Conservation (phyloP, 2,113 vertebrate species). For the Cyprinodon variegatus region DNA sequence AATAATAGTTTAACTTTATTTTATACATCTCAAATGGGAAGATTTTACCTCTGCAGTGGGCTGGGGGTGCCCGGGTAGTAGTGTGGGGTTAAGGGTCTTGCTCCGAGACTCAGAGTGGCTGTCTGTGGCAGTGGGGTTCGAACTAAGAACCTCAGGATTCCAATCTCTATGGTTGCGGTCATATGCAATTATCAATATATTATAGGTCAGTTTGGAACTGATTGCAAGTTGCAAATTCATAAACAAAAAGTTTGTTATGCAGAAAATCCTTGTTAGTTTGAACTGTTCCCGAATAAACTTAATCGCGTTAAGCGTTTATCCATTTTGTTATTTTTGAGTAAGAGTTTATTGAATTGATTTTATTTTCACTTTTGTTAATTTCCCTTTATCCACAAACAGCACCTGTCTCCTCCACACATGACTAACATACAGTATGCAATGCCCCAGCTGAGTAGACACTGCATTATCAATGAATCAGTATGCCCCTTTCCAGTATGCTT, state of each 20-base stretch:
- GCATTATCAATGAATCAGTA: constrained; percentile 74
- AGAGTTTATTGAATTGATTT: too few species aligned
- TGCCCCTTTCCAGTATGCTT: constrained; percentile 22
- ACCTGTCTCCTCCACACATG: background rate
- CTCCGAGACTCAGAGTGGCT: too few species aligned
- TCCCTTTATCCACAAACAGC: constrained; percentile 41
- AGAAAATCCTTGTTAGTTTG: background rate
- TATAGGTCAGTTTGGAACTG: background rate
- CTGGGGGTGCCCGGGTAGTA: too few species aligned
- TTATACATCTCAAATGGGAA: too few species aligned
- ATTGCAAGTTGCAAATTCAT: background rate
- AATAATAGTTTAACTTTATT: too few species aligned
- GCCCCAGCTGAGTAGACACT: constrained; percentile 67
- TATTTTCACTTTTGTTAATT: background rate
- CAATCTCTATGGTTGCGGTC: too few species aligned
- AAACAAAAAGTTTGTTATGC: background rate
- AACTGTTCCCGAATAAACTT: background rate
- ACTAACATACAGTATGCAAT: constrained; percentile 40
- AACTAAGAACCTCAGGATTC: too few species aligned
- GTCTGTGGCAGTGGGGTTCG: too few species aligned
- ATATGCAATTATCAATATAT: too few species aligned
- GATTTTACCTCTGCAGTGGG: too few species aligned
- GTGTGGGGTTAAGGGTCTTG: too few species aligned
- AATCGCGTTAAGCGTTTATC: background rate
- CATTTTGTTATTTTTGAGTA: too few species aligned